Base-by-base conservation (phyloP, 2,113 vertebrate species). In the Rhinogobius similis region DNA sequence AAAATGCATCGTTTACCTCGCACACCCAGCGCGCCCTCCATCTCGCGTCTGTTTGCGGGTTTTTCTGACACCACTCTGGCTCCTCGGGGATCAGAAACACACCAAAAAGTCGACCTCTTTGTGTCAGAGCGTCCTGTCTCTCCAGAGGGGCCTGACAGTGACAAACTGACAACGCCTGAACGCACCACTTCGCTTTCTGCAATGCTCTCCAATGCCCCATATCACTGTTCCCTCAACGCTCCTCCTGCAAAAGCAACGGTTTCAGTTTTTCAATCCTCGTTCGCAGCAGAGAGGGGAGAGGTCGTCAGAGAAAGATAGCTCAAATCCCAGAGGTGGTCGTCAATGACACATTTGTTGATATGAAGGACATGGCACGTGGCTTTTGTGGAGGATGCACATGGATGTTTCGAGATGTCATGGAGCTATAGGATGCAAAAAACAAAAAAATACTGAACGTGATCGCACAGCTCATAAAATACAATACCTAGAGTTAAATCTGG, bases 101-200 rank as follows among this genome's bases (percentile, higher is more conserved):
- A 69, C 38, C 76, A 76, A 82, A 83, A 85, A 65, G 59, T 82
- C 56, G 65, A 79, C 86, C 83, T 88, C 80, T 71, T 87, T 83
- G 83, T 85, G 85, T 87, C 85, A 82, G 73, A 78, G 56, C 41
- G 59, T 68, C 66, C 70, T 10, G 27, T 52, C 73, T 74, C 85
- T 79, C 87, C 61, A 66, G 78, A 78, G 83, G 72, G 82, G 66
- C 23, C 82, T 87, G 85, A 83, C 83, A 83, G 72, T 85, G 82
- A 90, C 85, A 88, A 86, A 90, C 81, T 88, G 85, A 78, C 80
- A 87, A 75, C 48, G 72, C 75, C 78, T 82, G 73, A 83, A 83
- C 74, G 76, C 83, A 67, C 67, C 74, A 68, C 72, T 83, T 86
- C 75, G 77, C 81, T 68, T 41, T 68, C 64, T 79, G 46, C 21